These are phyloP conservation scores for Danio choprae DNA, from an alignment of 2,797 vertebrate genomes.

Conservation along the genomic window DNA sequence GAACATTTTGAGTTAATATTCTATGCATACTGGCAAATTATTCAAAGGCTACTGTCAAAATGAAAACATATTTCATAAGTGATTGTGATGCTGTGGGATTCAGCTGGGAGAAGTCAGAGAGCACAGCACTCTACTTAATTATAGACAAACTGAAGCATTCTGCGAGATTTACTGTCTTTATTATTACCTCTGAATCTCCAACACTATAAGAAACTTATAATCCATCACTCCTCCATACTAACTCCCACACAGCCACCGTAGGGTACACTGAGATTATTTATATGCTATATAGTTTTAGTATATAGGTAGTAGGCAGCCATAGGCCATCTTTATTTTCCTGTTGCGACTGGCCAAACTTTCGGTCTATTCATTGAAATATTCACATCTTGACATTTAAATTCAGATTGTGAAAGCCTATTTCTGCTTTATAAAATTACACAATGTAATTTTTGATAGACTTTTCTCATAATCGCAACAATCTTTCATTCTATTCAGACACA, in stretches of 20 bases:
- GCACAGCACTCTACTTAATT: slow-evolving; percentile 61
- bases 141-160: slow-evolving; percentile 45
- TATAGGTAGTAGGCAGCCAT: slow-evolving; percentile 1
- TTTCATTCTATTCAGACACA: background rate
- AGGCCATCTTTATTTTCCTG: background rate
- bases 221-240: slow-evolving; percentile 1
- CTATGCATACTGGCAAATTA: slow-evolving; percentile 65
- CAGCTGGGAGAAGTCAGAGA: slow-evolving; percentile 53
- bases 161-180: slow-evolving; percentile 8
- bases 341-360: background rate
- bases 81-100: slow-evolving; percentile 49
- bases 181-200: slow-evolving; percentile 30
- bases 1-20: slow-evolving; percentile 63
- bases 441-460: background rate
- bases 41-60: slow-evolving; percentile 61
- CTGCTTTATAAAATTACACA: background rate
- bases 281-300: background rate
- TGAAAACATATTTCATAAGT: slow-evolving; percentile 57
- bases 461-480: background rate
- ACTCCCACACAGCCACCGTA: slow-evolving; percentile 15
- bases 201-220: background rate
- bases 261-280: slow-evolving; percentile 11
- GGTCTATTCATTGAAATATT: background rate
- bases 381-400: background rate
- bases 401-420: background rate